These are phyloP conservation scores for Burhinus oedicnemus DNA, from an alignment of 2,113 vertebrate species.

Conservation along the genomic window DNA sequence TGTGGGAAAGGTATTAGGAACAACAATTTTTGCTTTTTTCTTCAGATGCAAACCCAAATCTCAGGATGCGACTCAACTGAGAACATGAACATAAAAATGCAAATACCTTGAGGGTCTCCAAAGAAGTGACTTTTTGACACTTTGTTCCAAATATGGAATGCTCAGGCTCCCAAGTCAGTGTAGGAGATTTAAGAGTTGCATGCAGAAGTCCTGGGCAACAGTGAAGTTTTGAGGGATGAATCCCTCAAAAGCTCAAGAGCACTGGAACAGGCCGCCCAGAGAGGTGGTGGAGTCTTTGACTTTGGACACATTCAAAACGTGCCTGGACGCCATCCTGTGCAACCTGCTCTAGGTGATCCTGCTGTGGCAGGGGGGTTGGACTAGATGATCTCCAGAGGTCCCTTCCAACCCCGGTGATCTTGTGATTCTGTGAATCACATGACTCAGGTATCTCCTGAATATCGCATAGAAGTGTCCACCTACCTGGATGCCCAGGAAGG, in stretches of 20 bases:
- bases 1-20: not conserved
- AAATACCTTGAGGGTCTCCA: not conserved
- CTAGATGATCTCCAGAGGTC: no score
- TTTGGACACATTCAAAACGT: no score
- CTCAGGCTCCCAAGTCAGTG: not conserved
- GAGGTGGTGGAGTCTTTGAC: no score
- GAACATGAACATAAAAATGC: not conserved
- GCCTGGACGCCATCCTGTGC: no score
- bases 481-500: not conserved
- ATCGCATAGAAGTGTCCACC: rapidly evolving
- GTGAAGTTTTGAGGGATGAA: not conserved
- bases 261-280: no score
- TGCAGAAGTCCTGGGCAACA: not conserved
- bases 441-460: not conserved
- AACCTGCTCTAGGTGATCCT: no score
- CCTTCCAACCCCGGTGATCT: no score
- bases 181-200: not conserved
- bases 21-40: not conserved
- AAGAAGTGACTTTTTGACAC: not conserved
- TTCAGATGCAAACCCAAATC: not conserved
- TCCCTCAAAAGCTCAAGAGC: not conserved
- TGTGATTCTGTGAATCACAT: not conserved
- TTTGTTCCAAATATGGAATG: not conserved
- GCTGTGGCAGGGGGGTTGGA: no score
- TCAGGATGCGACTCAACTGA: not conserved